These are phyloP conservation scores for Lypha dubia DNA, from an alignment of 2,888 invertebrate genomes.

Conservation along the genomic window DNA sequence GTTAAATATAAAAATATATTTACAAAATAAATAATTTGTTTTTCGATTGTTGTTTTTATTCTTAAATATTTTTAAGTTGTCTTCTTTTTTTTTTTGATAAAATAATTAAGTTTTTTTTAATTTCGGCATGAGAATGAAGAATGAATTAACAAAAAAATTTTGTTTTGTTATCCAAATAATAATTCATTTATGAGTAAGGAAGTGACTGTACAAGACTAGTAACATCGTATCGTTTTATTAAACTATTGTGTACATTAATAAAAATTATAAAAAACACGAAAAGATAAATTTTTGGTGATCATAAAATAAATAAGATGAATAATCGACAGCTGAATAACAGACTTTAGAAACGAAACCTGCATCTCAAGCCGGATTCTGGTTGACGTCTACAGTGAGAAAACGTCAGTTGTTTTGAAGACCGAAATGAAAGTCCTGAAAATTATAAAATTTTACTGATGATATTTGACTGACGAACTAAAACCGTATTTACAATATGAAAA, in stretches of 20 bases:
- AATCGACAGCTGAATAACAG: not conserved
- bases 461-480: too few relatives aligned
- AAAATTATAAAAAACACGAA: not conserved
- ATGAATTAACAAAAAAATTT: conserved; percentile 1
- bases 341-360: not conserved
- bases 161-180: not conserved
- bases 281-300: not conserved
- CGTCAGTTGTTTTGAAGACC: too few relatives aligned
- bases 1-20: not conserved
- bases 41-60: not conserved
- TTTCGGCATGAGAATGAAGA: not conserved
- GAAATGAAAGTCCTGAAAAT: too few relatives aligned
- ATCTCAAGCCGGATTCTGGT: too few relatives aligned
- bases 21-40: not conserved
- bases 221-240: not conserved
- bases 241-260: conserved; percentile 1
- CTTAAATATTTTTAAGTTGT: not conserved
- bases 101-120: not conserved
- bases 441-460: too few relatives aligned
- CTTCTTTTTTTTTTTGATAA: not conserved
- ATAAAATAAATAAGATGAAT: not conserved
- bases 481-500: too few relatives aligned
- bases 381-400: too few relatives aligned
- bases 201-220: not conserved
- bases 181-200: not conserved